Percentiles rank a stretch among this genome's conserved stretches.
Evolutionary conservation across 2,113 vertebrate species (phyloP).

Genomic region (Poeciliopsis prolifica): DNA sequence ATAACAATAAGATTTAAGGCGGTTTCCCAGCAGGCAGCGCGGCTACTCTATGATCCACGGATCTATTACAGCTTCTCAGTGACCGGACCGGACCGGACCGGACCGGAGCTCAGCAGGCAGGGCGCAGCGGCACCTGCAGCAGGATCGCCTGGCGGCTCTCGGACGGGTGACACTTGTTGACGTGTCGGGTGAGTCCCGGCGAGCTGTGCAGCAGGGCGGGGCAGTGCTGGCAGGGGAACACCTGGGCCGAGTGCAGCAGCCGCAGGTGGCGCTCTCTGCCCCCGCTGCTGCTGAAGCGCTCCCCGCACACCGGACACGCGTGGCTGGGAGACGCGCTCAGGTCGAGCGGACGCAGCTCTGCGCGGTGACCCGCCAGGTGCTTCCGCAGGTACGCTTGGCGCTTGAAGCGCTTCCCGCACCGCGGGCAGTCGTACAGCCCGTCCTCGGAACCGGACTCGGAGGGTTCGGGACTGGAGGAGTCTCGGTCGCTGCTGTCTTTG

Average conservation of each 20-base stretch:
- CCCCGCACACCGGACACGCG: slow-evolving; percentile 93
- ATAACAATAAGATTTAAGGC: slow-evolving; percentile 84
- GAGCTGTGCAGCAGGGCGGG: slow-evolving; percentile 99
- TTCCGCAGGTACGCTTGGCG: slow-evolving; percentile 95
- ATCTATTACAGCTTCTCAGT: slow-evolving; percentile 90
- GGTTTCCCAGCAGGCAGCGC: slow-evolving; percentile 85
- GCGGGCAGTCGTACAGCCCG: slow-evolving; percentile 91
- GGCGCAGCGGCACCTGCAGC: slow-evolving; percentile 96
- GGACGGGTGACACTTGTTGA: slow-evolving; percentile 99
- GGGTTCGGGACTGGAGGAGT: slow-evolving; percentile 88
- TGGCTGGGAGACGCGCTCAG: slow-evolving; percentile 85
- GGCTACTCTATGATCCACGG: slow-evolving; percentile 89
- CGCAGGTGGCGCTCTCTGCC: slow-evolving; percentile 96
- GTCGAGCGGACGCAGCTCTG: slow-evolving; percentile 81
- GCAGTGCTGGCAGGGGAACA: slow-evolving; percentile 99
- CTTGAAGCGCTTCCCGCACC: slow-evolving; percentile 92
- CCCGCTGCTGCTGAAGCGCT: slow-evolving; percentile 90
- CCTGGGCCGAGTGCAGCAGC: slow-evolving; percentile 93
- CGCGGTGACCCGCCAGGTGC: slow-evolving; percentile 88
- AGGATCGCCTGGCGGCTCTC: slow-evolving; percentile 98
- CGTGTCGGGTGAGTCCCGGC: slow-evolving; percentile 97
- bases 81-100: slow-evolving; percentile 7
- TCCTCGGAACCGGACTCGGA: slow-evolving; percentile 93
- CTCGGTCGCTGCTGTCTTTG: slow-evolving; percentile 86
- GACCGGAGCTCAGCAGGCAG: slow-evolving; percentile 86